Percentiles rank a stretch among this genome's conserved stretches.
These are phyloP conservation scores for Eucera pruinosa DNA, from an alignment of 2,888 invertebrate species.

Conservation along the genomic window DNA sequence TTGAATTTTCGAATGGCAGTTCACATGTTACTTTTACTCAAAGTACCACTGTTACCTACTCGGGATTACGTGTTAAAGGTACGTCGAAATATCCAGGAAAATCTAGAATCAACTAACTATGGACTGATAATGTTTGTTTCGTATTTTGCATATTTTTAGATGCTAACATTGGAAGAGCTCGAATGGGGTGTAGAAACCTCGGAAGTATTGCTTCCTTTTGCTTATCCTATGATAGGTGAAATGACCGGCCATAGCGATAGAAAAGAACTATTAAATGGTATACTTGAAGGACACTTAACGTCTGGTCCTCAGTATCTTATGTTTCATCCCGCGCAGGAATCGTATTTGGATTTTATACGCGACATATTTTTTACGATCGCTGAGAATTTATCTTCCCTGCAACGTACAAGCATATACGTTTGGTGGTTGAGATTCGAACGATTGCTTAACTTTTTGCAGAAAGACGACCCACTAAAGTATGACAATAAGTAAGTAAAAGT, in stretches of 20 bases:
- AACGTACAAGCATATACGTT: conserved; percentile 86
- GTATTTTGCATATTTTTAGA: conserved; percentile 59
- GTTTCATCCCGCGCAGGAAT: conserved; percentile 87
- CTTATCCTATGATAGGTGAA: conserved; percentile 77
- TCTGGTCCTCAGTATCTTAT: conserved; percentile 87
- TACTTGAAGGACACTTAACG: conserved; percentile 83
- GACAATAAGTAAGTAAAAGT: conserved; percentile 72
- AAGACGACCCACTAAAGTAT: conserved; percentile 83
- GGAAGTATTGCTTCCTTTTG: conserved; percentile 78
- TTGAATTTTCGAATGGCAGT: conserved; percentile 87
- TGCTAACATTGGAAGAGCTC: conserved; percentile 72
- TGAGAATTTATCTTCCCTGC: conserved; percentile 84
- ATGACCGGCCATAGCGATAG: conserved; percentile 70
- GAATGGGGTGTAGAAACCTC: conserved; percentile 78
- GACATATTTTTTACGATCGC: conserved; percentile 85
- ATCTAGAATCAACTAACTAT: too few species aligned
- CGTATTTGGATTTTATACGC: conserved; percentile 86
- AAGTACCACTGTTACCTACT: conserved; percentile 87
- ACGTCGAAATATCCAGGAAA: too few species aligned
- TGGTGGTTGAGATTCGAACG: conserved; percentile 88
- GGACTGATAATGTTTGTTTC: background rate
- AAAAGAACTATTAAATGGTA: conserved; percentile 70
- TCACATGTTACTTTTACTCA: conserved; percentile 86
- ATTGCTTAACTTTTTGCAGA: conserved; percentile 85
- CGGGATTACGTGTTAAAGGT: conserved; percentile 76